These are phyloP conservation scores for Temnothorax nylanderi DNA, from an alignment of 1,140 invertebrate genomes.

Conservation along the genomic window DNA sequence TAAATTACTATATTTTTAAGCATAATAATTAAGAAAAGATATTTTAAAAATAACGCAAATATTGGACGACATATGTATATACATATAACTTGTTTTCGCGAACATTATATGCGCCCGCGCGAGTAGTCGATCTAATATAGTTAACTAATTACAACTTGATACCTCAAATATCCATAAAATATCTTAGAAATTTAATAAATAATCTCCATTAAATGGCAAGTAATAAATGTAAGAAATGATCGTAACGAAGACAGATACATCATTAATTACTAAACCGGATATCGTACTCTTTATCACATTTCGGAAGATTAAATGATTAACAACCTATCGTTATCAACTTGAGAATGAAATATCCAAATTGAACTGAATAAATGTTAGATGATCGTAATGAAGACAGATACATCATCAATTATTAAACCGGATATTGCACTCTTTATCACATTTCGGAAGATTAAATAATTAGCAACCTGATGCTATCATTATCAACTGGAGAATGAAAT, in stretches of 20 bases:
- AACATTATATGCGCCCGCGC: too few relatives aligned
- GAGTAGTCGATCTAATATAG: not conserved
- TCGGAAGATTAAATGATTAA: not conserved
- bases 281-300: not conserved
- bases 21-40: too few relatives aligned
- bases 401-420: conserved; percentile 8
- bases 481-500: not conserved
- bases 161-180: not conserved
- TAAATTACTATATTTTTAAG: too few relatives aligned
- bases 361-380: not conserved
- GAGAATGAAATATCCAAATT: not conserved
- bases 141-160: not conserved
- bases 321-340: not conserved
- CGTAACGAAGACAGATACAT: not conserved
- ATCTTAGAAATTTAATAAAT: not conserved
- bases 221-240: not conserved
- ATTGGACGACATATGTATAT: too few relatives aligned
- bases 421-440: not conserved
- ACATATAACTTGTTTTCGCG: too few relatives aligned
- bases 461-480: not conserved
- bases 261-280: conserved; percentile 16
- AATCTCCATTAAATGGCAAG: not conserved
- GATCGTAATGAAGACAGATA: not conserved
- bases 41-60: too few relatives aligned
- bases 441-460: not conserved